Conservation (phyloP, 2,113 vertebrate genomes). For the Nannospalax galili region DNA sequence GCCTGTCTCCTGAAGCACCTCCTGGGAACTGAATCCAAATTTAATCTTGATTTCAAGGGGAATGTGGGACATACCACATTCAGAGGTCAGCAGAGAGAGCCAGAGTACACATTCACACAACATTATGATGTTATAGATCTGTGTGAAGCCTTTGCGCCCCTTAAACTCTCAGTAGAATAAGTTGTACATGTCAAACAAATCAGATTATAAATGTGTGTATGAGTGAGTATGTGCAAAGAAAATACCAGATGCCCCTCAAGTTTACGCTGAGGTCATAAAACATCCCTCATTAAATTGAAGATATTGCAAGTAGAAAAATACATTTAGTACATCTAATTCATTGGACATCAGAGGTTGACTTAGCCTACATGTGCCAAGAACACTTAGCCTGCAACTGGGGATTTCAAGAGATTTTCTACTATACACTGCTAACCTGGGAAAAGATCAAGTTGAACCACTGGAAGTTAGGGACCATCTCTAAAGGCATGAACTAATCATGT, state of each 20-base stretch:
- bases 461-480: not conserved
- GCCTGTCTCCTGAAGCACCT: not conserved
- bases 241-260: not conserved
- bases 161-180: constrained; percentile 75
- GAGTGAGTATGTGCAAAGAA: constrained; percentile 27
- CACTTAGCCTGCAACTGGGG: not conserved
- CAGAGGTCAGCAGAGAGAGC: not conserved
- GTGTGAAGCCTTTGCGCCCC: constrained; percentile 62
- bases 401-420: not conserved
- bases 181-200: constrained; percentile 60
- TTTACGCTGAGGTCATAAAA: not conserved
- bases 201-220: constrained; percentile 42
- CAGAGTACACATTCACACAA: not conserved
- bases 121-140: constrained; percentile 15
- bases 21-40: not conserved
- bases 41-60: not conserved
- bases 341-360: not conserved
- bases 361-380: not conserved
- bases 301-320: not conserved
- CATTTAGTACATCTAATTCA: not conserved
- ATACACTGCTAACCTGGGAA: not conserved
- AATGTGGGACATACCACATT: not conserved
- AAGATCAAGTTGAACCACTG: not conserved
- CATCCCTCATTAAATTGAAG: not conserved
- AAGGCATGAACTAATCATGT: not conserved